phyloP scores from a whole-genome alignment of 1,140 invertebrate species.

The Battus philenor region DNA sequence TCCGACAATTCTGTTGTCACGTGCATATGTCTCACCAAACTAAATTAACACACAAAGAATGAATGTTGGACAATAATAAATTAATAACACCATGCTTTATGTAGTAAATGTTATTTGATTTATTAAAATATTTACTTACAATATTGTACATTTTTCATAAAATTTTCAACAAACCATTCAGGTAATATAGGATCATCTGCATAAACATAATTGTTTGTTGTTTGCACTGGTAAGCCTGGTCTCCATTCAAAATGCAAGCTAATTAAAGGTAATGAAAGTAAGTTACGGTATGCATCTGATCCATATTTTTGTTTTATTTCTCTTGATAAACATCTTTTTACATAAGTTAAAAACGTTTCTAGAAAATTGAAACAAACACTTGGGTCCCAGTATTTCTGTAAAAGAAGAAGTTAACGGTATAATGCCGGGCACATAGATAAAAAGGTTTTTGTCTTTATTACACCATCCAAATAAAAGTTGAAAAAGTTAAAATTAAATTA shows the following conservation, averaged over 20 bases:
- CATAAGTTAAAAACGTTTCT: slow-evolving; percentile 51
- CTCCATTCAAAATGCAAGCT: slow-evolving; percentile 48
- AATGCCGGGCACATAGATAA: too few relatives aligned
- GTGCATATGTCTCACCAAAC: too few relatives aligned
- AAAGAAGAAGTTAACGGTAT: slow-evolving; percentile 28
- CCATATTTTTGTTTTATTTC: slow-evolving; percentile 47
- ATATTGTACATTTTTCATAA: slow-evolving; percentile 20
- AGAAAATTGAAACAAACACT: slow-evolving; percentile 62
- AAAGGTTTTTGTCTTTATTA: too few relatives aligned
- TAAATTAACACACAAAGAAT: too few relatives aligned
- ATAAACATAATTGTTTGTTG: slow-evolving; percentile 41
- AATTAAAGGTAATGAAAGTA: slow-evolving; percentile 41
- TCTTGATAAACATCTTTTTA: slow-evolving; percentile 46
- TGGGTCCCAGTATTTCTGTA: slow-evolving; percentile 58
- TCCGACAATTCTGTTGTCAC: too few relatives aligned
- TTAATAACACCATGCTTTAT: too few relatives aligned
- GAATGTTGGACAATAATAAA: too few relatives aligned
- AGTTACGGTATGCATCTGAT: slow-evolving; percentile 31
- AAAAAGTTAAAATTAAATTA: too few relatives aligned
- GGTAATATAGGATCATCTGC: slow-evolving; percentile 57
- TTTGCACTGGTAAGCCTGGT: slow-evolving; percentile 32
- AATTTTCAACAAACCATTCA: slow-evolving; percentile 44
- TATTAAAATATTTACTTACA: not conserved
- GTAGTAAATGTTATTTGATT: slow-evolving; percentile 36
- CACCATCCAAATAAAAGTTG: too few relatives aligned